phyloP scores from a whole-genome alignment of 1,140 invertebrate genomes.

The Vanessa atalanta region DNA sequence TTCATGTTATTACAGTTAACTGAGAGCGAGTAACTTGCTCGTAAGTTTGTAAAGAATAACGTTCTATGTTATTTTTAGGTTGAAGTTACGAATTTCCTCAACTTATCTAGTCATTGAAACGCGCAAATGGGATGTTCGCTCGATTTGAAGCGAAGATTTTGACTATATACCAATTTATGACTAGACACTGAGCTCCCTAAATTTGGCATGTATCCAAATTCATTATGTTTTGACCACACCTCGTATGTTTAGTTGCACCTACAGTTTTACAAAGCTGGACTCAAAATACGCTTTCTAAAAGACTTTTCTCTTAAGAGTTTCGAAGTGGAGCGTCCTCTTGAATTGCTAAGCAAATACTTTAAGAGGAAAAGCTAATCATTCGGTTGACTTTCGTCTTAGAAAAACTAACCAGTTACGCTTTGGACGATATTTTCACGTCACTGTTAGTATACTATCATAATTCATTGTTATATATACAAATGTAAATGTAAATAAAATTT shows the following conservation, averaged over 20 bases:
- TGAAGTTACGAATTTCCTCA: neutral
- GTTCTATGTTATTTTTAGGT: constrained; percentile 5
- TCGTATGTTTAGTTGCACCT: neutral
- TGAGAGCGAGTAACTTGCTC: neutral
- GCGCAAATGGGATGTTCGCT: neutral
- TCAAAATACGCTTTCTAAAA: neutral
- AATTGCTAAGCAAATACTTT: too few relatives aligned
- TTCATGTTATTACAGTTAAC: neutral
- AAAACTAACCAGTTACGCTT: neutral
- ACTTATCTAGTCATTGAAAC: neutral
- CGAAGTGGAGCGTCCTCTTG: too few relatives aligned
- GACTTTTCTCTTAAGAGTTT: neutral
- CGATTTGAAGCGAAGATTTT: neutral
- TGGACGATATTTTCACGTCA: too few relatives aligned
- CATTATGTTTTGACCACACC: neutral
- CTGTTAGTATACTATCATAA: too few relatives aligned
- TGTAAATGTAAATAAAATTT: too few relatives aligned
- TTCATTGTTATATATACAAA: too few relatives aligned
- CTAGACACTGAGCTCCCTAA: neutral
- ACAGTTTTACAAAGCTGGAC: neutral
- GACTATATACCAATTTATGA: constrained; percentile 4
- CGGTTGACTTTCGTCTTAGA: neutral
- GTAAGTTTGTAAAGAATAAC: neutral
- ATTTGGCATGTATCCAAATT: constrained; percentile 14
- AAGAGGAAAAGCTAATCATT: neutral